Evolutionary conservation across 2,113 vertebrate species (phyloP).

Genomic region (Camelus bactrianus): DNA sequence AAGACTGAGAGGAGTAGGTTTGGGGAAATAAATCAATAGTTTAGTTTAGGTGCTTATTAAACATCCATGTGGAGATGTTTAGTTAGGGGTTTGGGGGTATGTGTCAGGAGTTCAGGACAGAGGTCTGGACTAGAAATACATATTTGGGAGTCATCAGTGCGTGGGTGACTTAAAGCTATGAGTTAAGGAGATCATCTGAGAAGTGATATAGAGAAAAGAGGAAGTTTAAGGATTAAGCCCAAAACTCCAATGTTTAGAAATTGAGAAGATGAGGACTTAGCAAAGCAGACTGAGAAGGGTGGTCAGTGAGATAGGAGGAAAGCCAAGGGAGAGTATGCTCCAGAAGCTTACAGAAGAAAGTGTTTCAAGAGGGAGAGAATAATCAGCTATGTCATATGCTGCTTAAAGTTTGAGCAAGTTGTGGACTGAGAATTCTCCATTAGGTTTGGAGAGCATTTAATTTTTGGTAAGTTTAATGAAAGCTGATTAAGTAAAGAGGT

Average conservation of each 20-base stretch:
- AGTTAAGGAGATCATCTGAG: neutral
- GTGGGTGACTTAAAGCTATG: neutral
- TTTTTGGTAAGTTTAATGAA: neutral
- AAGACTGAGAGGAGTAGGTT: neutral
- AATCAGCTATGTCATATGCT: neutral
- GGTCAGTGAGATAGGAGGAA: neutral
- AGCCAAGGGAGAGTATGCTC: neutral
- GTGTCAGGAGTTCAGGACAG: neutral
- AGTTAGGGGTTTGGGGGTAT: neutral
- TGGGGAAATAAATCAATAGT: conserved; percentile 34
- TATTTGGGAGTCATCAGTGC: neutral
- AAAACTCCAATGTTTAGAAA: neutral
- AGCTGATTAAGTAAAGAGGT: conserved; percentile 12
- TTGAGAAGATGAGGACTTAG: neutral
- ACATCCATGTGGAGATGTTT: neutral
- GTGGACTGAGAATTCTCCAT: neutral
- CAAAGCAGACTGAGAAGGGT: neutral
- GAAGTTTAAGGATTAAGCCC: neutral
- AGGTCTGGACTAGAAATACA: neutral
- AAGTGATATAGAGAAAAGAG: neutral
- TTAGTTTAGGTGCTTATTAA: neutral
- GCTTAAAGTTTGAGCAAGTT: neutral
- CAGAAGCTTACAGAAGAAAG: neutral
- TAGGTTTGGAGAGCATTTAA: neutral
- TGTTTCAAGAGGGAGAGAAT: neutral